These are phyloP conservation scores for Thomomys bottae DNA, from an alignment of 2,113 vertebrate species.

Conservation along the genomic window DNA sequence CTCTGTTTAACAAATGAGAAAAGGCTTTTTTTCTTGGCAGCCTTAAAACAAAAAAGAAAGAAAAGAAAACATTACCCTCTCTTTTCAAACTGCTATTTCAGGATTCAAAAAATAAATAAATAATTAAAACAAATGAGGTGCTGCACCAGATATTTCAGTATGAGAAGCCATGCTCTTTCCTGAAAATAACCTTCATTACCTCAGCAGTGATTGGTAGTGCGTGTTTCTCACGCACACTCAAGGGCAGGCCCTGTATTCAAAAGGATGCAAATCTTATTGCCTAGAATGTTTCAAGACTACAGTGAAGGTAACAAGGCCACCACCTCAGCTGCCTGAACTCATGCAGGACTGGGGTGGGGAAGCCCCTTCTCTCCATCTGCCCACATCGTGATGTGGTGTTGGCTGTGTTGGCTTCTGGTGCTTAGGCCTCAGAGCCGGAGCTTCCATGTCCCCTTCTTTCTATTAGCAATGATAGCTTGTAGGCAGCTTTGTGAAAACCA, in stretches of 20 bases:
- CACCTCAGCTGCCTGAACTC: too few species aligned
- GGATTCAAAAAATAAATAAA: constrained; percentile 17
- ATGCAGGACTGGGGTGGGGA: too few species aligned
- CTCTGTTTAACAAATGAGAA: constrained; percentile 63
- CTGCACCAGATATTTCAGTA: neutral
- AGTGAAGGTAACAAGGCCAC: neutral
- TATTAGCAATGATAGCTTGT: neutral
- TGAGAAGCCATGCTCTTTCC: neutral
- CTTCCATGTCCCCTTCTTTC: too few species aligned
- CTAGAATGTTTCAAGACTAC: neutral
- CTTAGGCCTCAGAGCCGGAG: too few species aligned
- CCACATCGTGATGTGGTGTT: too few species aligned
- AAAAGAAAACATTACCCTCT: constrained; percentile 60
- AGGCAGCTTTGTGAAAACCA: accelerated
- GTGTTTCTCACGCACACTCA: neutral
- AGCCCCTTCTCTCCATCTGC: too few species aligned
- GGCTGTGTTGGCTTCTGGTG: too few species aligned
- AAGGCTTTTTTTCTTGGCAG: constrained; percentile 57
- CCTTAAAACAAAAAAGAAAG: constrained; percentile 57
- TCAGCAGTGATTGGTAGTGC: neutral
- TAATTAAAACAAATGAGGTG: neutral
- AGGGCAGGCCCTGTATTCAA: neutral
- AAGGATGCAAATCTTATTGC: neutral
- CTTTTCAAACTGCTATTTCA: constrained; percentile 35
- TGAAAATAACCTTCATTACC: neutral